Evolutionary conservation across 2,113 vertebrate species (phyloP).

Genomic region (Cochlearius cochlearius): DNA sequence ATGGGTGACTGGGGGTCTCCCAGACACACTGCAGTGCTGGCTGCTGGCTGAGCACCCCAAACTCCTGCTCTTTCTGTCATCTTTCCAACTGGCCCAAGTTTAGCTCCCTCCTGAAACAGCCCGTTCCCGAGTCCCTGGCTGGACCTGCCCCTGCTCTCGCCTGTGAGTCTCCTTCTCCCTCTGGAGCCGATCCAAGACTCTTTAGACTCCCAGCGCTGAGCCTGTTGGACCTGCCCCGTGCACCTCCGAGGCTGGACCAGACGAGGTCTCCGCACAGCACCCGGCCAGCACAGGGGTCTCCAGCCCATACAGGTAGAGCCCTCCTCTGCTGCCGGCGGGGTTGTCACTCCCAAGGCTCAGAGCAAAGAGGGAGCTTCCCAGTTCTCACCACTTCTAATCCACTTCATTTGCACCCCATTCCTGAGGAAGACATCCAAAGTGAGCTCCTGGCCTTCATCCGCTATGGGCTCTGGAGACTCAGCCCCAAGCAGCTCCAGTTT

Average conservation of each 20-base stretch:
- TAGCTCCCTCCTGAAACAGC: background rate
- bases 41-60: background rate
- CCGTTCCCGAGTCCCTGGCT: accelerated
- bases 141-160: background rate
- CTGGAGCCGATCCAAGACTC: background rate
- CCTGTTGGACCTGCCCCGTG: background rate
- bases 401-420: background rate
- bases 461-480: background rate
- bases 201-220: background rate
- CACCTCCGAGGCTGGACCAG: background rate
- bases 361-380: background rate
- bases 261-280: background rate
- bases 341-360: background rate
- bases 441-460: background rate
- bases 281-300: background rate
- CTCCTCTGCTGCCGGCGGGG: background rate
- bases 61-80: background rate
- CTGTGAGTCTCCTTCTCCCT: background rate
- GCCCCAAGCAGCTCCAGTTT: background rate
- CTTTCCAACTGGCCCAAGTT: background rate
- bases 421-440: background rate
- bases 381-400: background rate
- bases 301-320: background rate
- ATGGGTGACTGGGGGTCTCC: background rate
- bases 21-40: background rate